phyloP scores from a whole-genome alignment of 1,140 invertebrate species.

The Battus philenor region DNA sequence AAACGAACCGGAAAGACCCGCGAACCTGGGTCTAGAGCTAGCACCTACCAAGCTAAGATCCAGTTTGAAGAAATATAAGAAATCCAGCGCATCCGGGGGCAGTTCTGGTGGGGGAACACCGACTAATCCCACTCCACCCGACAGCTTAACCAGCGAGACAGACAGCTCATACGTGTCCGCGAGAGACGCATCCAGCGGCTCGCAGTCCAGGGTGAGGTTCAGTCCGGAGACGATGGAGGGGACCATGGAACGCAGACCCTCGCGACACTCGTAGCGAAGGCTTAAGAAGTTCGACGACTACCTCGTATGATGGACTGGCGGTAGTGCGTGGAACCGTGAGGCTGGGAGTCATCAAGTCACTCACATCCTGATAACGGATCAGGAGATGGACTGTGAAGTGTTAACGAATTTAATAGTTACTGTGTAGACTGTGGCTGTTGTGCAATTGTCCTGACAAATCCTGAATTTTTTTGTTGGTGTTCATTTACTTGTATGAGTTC shows the following conservation, averaged over 20 bases:
- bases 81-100: slow-evolving; percentile 68
- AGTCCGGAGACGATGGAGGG: slow-evolving; percentile 83
- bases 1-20: slow-evolving; percentile 80
- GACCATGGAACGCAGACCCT: slow-evolving; percentile 35
- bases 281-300: slow-evolving; percentile 68
- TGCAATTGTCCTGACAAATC: too few species aligned
- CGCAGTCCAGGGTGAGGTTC: slow-evolving; percentile 85
- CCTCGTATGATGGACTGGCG: slow-evolving; percentile 55
- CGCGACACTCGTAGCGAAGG: slow-evolving; percentile 69
- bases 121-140: slow-evolving; percentile 89
- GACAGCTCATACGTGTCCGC: slow-evolving; percentile 91
- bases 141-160: slow-evolving; percentile 86
- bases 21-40: slow-evolving; percentile 80
- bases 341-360: not conserved
- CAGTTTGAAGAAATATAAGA: slow-evolving; percentile 83
- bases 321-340: slow-evolving; percentile 35
- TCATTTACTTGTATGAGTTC: too few species aligned
- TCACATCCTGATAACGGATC: not conserved
- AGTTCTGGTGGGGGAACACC: slow-evolving; percentile 84
- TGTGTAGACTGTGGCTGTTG: too few species aligned
- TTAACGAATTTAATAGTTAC: too few species aligned
- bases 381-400: too few species aligned
- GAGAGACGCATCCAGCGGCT: slow-evolving; percentile 82
- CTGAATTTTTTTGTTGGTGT: too few species aligned
- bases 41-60: slow-evolving; percentile 81